Base-by-base conservation (phyloP, 2,113 vertebrate species). In the Gnathonemus echidnorhynchus region DNA sequence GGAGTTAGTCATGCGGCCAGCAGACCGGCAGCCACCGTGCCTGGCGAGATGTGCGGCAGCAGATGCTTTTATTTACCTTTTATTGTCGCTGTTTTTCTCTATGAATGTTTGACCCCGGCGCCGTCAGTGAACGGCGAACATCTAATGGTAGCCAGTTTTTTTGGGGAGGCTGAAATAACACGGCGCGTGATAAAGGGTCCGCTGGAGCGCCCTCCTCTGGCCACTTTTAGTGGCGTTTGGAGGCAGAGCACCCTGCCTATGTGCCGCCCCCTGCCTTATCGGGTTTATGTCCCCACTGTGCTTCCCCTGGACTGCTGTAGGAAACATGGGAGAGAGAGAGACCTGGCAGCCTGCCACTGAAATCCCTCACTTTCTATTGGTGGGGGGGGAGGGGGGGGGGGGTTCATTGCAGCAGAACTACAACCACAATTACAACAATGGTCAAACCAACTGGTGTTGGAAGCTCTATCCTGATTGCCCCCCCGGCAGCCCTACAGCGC, bases 401-500 rank as follows among this genome's bases (percentile, higher is more conserved):
- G 74, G 35, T 17, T 17, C 15, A 19, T 80, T 7, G 35, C 35
- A 6, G 35, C 74, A 80, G 74, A 80, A 80, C 35, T 80, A 42
- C 17, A 8, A 42, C 11, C 31, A 19, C 74, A 39, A 6, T 39
- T 80, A 35, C 31, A 80, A 27, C n/a, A 39, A 42, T 42, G 87
- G 89, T 88, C n/a, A 90, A 90, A 86, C 86, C 90, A 92, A 90
- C 92, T 49, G 1, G 53, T 58, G 52, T 35, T n/a, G 35, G 5
- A 85, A 31, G 84, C 10, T 21, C 19, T 56, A 56, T 56, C 53
- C 53, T 56, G 42, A 62, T 3, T 85, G 45, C 11, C 66, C 24
- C 27, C 66, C 66, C 24, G 1, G 8, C 66, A 31, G 66, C 8
- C 3, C 66, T 13, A 31, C 27, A 31, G 24, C 3, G 66, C 66